Evolutionary conservation across 1,140 invertebrate genomes (phyloP).

Genomic region (Physella acuta): DNA sequence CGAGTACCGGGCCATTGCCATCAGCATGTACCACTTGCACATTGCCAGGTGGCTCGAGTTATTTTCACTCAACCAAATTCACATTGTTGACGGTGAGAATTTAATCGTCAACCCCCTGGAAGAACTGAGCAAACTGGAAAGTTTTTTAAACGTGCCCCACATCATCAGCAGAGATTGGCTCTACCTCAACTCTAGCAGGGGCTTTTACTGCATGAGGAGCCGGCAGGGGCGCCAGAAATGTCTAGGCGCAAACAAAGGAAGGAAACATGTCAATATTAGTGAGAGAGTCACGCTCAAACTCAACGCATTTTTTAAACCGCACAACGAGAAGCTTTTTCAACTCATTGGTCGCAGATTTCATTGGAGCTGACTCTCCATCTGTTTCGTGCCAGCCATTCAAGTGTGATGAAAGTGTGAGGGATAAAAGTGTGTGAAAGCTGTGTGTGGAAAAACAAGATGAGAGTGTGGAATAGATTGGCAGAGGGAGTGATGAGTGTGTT

Average conservation of each 20-base stretch:
- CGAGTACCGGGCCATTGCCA: constrained; percentile 48
- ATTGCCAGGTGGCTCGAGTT: constrained; percentile 51
- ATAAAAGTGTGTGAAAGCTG: too few relatives aligned
- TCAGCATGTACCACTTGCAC: constrained; percentile 58
- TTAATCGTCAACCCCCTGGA: constrained; percentile 49
- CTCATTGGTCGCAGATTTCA: constrained; percentile 50
- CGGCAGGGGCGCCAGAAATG: constrained; percentile 62
- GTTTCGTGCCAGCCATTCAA: too few relatives aligned
- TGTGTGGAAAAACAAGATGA: too few relatives aligned
- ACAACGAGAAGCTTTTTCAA: constrained; percentile 66
- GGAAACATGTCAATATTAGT: constrained; percentile 83
- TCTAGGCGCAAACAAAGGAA: constrained; percentile 88
- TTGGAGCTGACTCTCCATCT: constrained; percentile 55
- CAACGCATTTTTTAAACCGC: constrained; percentile 84
- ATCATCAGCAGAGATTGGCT: constrained; percentile 45
- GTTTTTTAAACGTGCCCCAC: constrained; percentile 50
- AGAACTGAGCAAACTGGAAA: constrained; percentile 52
- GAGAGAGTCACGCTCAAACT: constrained; percentile 73
- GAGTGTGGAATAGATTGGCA: too few relatives aligned
- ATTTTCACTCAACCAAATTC: constrained; percentile 52
- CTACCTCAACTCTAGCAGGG: constrained; percentile 59
- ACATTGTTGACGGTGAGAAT: constrained; percentile 56
- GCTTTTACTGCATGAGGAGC: constrained; percentile 62
- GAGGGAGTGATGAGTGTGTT: too few relatives aligned
- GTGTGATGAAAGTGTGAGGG: too few relatives aligned